phyloP scores from a whole-genome alignment of 2,797 vertebrate genomes.

The Acanthurus tractus region DNA sequence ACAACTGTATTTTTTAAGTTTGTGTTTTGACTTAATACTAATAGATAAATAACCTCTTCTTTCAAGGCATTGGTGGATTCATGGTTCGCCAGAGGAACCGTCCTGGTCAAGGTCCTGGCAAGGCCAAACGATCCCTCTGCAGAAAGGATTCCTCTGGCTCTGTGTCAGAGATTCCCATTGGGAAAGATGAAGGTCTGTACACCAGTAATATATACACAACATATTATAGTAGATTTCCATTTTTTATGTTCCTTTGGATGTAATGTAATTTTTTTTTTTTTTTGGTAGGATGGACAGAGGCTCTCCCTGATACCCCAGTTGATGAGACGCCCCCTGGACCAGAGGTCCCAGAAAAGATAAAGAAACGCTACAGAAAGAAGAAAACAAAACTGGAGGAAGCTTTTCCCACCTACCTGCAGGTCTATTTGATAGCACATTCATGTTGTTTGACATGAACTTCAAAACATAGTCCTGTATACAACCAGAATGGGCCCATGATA shows the following conservation, averaged over 20 bases:
- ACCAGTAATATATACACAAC: background rate
- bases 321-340: constrained; percentile 89
- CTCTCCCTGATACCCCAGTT: constrained; percentile 88
- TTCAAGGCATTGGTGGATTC: constrained; percentile 96
- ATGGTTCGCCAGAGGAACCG: constrained; percentile 99
- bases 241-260: background rate
- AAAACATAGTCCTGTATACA: background rate
- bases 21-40: constrained; percentile 10
- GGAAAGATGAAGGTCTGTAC: constrained; percentile 92
- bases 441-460: background rate
- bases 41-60: constrained; percentile 20
- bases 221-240: background rate
- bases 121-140: constrained; percentile 91
- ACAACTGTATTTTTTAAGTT: background rate
- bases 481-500: background rate
- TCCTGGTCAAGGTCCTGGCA: constrained; percentile 93
- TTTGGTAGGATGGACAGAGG: constrained; percentile 92
- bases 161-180: constrained; percentile 89
- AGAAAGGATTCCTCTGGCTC: constrained; percentile 97
- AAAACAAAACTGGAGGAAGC: constrained; percentile 98
- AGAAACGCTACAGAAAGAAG: constrained; percentile 97
- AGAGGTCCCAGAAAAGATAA: constrained; percentile 95
- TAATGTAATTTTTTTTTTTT: background rate
- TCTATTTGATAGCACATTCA: constrained; percentile 61
- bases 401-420: constrained; percentile 97